Conservation (phyloP, 2,113 vertebrate species). For the Corynorhinus townsendii region DNA sequence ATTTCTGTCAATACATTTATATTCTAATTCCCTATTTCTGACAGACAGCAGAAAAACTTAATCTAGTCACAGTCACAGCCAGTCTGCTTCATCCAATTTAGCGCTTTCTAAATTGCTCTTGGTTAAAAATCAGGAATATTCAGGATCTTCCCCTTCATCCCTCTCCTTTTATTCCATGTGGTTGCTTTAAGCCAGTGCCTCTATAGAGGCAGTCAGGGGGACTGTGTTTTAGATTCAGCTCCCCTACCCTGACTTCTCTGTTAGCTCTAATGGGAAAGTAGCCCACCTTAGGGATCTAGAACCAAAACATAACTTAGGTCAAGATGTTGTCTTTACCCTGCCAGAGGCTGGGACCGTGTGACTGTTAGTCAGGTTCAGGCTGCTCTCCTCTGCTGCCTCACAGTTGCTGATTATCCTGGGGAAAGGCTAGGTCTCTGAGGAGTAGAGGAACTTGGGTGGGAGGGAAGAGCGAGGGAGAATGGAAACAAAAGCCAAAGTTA, state of each 20-base stretch:
- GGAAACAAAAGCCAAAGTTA: background rate
- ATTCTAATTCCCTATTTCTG: background rate
- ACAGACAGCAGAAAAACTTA: background rate
- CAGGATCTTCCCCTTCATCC: background rate
- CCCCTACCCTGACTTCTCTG: background rate
- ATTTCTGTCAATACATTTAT: constrained; percentile 36
- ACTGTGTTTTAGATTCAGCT: background rate
- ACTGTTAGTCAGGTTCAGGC: background rate
- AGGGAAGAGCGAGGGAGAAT: background rate
- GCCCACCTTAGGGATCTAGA: background rate
- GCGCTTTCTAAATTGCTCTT: background rate
- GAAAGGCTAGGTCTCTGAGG: background rate
- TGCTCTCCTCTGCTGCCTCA: background rate
- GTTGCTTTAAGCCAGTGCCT: background rate
- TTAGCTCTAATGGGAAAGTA: background rate
- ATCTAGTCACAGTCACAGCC: background rate
- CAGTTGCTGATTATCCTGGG: background rate
- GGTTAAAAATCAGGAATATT: constrained; percentile 14
- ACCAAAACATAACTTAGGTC: background rate
- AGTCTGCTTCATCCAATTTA: background rate
- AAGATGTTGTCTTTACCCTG: background rate
- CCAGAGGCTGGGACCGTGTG: background rate
- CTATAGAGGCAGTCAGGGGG: background rate
- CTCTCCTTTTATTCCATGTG: background rate
- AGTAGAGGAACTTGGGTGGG: too few species aligned